Evolutionary conservation across 1,140 invertebrate genomes (phyloP).

Genomic region (Gryon sp.): DNA sequence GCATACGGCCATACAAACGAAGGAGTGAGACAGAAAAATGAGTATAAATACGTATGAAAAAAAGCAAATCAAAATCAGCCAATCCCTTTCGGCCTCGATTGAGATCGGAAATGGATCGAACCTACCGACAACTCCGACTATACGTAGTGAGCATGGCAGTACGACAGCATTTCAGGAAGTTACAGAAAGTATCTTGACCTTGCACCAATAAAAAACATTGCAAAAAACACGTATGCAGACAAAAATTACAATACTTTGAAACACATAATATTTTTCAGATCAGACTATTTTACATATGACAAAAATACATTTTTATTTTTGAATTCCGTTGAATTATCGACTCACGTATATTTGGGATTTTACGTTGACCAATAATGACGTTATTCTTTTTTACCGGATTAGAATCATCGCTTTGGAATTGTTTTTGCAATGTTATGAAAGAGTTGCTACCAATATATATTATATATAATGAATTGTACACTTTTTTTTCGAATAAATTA

Average conservation of each 20-base stretch:
- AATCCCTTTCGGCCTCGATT: slow-evolving; percentile 74
- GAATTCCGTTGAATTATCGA: no score
- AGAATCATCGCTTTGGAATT: no score
- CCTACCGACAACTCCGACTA: slow-evolving; percentile 48
- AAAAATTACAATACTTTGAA: not conserved
- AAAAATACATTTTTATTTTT: no score
- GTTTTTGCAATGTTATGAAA: slow-evolving; percentile 1
- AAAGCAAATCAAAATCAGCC: slow-evolving; percentile 54
- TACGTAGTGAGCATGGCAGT: slow-evolving; percentile 4
- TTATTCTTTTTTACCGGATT: not conserved
- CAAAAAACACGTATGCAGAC: not conserved
- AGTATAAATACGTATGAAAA: slow-evolving; percentile 6
- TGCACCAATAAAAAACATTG: slow-evolving; percentile 26
- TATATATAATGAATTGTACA: not conserved
- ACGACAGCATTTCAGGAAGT: slow-evolving; percentile 68
- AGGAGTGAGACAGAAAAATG: slow-evolving; percentile 30
- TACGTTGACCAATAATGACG: no score
- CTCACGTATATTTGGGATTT: no score
- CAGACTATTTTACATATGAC: no score
- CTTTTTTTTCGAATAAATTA: slow-evolving; percentile 4
- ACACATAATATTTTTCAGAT: no score
- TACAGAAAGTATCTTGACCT: slow-evolving; percentile 64
- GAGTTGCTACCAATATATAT: not conserved
- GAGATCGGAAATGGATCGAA: slow-evolving; percentile 69
- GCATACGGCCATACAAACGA: slow-evolving; percentile 30